These are phyloP conservation scores for Pseudanteris insignis DNA, from an alignment of 2,888 invertebrate genomes.

Conservation along the genomic window DNA sequence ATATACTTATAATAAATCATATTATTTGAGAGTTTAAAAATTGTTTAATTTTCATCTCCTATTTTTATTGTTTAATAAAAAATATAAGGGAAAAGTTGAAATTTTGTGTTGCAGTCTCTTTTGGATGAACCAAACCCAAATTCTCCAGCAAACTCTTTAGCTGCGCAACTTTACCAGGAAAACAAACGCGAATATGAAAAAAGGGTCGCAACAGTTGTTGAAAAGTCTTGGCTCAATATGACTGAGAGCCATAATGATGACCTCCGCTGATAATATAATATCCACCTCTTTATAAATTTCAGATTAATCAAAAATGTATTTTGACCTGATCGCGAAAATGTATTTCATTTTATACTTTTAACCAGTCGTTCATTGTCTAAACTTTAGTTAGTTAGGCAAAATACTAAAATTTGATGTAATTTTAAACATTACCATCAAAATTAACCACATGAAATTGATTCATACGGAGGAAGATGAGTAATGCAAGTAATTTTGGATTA, in stretches of 20 bases:
- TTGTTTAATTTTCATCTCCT: conserved; percentile 45
- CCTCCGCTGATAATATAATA: conserved; percentile 65
- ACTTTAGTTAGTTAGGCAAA: no score
- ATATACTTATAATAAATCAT: conserved; percentile 56
- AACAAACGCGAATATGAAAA: conserved; percentile 76
- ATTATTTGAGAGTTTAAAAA: conserved; percentile 56
- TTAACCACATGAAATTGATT: no score
- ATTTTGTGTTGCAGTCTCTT: conserved; percentile 69
- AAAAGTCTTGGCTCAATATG: conserved; percentile 71
- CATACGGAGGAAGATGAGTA: no score
- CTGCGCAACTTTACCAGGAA: conserved; percentile 75
- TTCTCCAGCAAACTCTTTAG: conserved; percentile 75
- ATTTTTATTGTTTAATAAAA: conserved; percentile 32
- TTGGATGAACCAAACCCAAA: conserved; percentile 77
- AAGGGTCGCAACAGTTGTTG: conserved; percentile 73
- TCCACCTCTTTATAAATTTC: no score
- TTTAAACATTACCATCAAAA: no score
- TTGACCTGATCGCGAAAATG: no score
- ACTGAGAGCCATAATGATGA: conserved; percentile 65
- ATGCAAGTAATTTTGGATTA: no score
- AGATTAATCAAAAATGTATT: no score
- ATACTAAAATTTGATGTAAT: no score
- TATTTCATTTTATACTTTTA: no score
- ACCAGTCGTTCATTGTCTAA: no score
- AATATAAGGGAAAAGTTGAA: conserved; percentile 20